These are phyloP conservation scores for Chiridota heheva DNA, from an alignment of 35 echinoderm and acorn worm genomes.

Conservation along the genomic window DNA sequence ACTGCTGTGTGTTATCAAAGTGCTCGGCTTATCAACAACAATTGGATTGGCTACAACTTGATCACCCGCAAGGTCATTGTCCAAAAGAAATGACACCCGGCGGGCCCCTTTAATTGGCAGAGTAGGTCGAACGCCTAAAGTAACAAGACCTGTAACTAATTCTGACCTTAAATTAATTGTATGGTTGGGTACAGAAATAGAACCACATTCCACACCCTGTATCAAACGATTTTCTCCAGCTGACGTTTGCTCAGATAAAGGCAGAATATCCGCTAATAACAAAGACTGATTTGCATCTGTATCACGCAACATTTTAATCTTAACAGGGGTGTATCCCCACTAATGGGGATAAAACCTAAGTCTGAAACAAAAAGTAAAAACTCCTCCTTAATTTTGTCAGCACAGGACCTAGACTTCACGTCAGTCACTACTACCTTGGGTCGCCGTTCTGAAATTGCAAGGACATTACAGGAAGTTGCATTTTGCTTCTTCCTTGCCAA, in stretches of 20 bases:
- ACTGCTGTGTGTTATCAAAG: too few species aligned
- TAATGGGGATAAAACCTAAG: background rate
- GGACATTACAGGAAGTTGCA: background rate
- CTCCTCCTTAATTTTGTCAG: background rate
- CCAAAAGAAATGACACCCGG: too few species aligned
- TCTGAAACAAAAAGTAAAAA: slow-evolving; percentile 26
- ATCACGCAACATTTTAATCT: slow-evolving; percentile 29
- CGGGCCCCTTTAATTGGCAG: slow-evolving; percentile 16
- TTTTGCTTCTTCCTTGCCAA: background rate
- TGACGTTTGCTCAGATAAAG: background rate
- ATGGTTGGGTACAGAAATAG: background rate
- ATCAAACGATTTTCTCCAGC: background rate
- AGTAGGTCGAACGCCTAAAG: slow-evolving; percentile 8
- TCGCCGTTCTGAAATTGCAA: background rate
- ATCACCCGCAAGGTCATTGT: too few species aligned
- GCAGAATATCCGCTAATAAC: slow-evolving; percentile 12
- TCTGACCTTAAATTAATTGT: slow-evolving; percentile 4
- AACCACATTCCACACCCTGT: slow-evolving; percentile 13
- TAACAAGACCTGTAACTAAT: slow-evolving; percentile 32
- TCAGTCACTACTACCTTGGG: background rate
- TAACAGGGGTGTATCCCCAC: background rate
- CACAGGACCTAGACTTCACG: background rate
- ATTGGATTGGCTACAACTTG: too few species aligned
- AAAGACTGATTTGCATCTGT: slow-evolving; percentile 20
- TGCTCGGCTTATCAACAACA: too few species aligned